A percentile compares a stretch with the other conserved stretches of the same genome.
Conservation (phyloP, 2,797 vertebrate species). For the Cryptoblepharus egeriae region DNA sequence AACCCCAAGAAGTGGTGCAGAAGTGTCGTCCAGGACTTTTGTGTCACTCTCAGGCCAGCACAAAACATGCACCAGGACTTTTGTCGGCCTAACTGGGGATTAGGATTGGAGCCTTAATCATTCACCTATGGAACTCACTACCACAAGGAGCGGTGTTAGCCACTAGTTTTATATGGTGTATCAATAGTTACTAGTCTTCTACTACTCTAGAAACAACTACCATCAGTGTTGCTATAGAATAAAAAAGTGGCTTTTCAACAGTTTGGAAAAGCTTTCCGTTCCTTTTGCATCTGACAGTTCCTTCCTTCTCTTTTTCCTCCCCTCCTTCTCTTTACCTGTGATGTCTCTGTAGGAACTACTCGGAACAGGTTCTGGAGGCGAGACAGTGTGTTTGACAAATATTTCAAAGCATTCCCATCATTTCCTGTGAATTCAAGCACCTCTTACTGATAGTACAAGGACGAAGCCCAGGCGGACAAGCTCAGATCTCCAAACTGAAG, state of each 20-base stretch:
- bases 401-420: conserved; percentile 72
- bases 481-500: conserved; percentile 76
- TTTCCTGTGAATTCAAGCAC: conserved; percentile 63
- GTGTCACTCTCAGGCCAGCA: too few relatives aligned
- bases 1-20: too few relatives aligned
- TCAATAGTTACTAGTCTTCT: too few relatives aligned
- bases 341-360: conserved; percentile 52
- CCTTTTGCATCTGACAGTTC: conserved; percentile 13
- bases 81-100: too few relatives aligned
- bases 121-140: too few relatives aligned
- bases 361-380: conserved; percentile 69
- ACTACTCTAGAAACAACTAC: too few relatives aligned
- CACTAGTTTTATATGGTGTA: too few relatives aligned
- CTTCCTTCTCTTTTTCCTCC: neutral
- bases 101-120: too few relatives aligned
- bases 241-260: neutral
- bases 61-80: too few relatives aligned
- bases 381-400: conserved; percentile 54
- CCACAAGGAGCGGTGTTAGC: too few relatives aligned
- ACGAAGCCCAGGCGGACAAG: conserved; percentile 64
- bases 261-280: neutral
- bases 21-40: too few relatives aligned
- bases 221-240: neutral
- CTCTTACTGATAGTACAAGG: conserved; percentile 56
- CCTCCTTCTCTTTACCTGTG: conserved; percentile 22